Conservation (phyloP, 2,797 vertebrate genomes). For the Ptychadena robeensis region DNA sequence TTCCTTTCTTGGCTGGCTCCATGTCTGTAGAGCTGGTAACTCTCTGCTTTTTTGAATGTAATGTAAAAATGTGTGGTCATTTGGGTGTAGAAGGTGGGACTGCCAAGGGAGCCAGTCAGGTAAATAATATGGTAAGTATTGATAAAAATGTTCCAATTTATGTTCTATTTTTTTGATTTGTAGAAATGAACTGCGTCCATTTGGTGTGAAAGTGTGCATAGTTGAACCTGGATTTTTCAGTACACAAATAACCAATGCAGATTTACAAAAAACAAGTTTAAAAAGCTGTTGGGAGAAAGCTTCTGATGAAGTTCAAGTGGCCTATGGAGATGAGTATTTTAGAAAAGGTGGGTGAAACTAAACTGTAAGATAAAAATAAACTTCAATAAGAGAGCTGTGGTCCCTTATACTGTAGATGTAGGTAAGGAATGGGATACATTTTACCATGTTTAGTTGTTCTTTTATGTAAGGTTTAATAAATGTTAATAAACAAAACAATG, state of each 20-base stretch:
- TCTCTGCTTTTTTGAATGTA: too few relatives aligned
- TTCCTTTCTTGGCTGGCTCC: too few relatives aligned
- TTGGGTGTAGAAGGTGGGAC: too few relatives aligned
- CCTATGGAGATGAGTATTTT: not conserved
- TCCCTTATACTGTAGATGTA: not conserved
- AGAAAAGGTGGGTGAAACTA: not conserved
- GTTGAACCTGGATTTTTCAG: constrained; percentile 67
- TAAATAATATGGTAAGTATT: too few relatives aligned
- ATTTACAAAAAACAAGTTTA: rapidly evolving
- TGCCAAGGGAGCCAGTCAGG: too few relatives aligned
- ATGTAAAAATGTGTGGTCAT: too few relatives aligned
- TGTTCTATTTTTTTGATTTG: not conserved
- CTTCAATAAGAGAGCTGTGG: not conserved
- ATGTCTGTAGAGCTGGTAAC: too few relatives aligned
- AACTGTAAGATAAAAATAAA: not conserved
- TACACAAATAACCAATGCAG: rapidly evolving
- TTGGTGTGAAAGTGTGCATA: constrained; percentile 69
- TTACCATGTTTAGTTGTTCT: too few relatives aligned
- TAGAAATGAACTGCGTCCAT: constrained; percentile 56
- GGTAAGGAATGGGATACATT: too few relatives aligned
- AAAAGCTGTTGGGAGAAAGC: constrained; percentile 55
- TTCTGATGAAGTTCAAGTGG: not conserved
- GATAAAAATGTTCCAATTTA: too few relatives aligned
- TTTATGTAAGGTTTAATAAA: too few relatives aligned
- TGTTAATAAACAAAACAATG: too few relatives aligned